These are phyloP conservation scores for Scyliorhinus canicula DNA, from an alignment of 2,797 vertebrate species.

Conservation along the genomic window DNA sequence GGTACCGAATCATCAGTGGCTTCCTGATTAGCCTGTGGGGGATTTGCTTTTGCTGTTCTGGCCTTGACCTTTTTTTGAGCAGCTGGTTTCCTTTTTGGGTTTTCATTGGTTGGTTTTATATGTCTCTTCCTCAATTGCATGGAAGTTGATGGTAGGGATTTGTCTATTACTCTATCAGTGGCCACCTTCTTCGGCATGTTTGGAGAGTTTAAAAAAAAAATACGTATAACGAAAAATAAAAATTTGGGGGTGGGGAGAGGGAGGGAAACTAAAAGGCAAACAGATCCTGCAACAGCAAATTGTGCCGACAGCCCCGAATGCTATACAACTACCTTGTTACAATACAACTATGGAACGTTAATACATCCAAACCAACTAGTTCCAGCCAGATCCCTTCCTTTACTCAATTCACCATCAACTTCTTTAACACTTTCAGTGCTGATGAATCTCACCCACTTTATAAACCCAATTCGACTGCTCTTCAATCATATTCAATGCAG, in stretches of 20 bases:
- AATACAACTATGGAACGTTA: background rate
- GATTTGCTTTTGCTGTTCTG: too few relatives aligned
- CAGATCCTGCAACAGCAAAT: background rate
- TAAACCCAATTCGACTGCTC: background rate
- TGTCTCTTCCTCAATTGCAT: too few relatives aligned
- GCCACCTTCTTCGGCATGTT: constrained; percentile 27
- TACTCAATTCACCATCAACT: background rate
- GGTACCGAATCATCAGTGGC: too few relatives aligned
- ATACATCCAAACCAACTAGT: constrained; percentile 26
- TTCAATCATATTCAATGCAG: background rate
- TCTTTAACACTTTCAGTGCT: background rate
- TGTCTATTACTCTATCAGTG: too few relatives aligned
- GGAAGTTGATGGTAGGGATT: too few relatives aligned
- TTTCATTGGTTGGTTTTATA: too few relatives aligned
- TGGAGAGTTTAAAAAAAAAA: background rate
- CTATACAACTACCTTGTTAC: constrained; percentile 10
- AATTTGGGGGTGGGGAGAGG: background rate
- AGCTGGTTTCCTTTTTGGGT: too few relatives aligned
- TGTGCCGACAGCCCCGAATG: background rate
- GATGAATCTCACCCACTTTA: too few relatives aligned
- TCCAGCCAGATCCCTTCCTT: constrained; percentile 20
- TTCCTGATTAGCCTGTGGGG: too few relatives aligned
- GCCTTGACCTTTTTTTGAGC: too few relatives aligned
- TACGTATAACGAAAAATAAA: background rate
- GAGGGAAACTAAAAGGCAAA: background rate